Conservation (phyloP, 2,888 invertebrate genomes). For the Aphelenchoides bicaudatus region DNA sequence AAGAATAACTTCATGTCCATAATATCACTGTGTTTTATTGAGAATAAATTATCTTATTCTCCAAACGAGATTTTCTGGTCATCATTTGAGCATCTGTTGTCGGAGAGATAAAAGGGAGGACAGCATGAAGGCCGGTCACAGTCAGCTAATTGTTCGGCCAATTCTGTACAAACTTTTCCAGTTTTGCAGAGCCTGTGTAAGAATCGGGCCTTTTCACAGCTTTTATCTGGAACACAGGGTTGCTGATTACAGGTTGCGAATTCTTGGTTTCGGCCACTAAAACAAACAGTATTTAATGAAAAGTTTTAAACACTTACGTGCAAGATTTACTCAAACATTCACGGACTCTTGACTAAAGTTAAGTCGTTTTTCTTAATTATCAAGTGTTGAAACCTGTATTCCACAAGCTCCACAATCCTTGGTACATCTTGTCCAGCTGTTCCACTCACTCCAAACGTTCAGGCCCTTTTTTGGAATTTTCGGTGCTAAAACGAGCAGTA, state of each 20-base stretch:
- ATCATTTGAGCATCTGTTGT: conserved; percentile 43
- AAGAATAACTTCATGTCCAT: too few species aligned
- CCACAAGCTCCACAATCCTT: conserved; percentile 57
- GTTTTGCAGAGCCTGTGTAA: conserved; percentile 46
- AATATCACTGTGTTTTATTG: too few species aligned
- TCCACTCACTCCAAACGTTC: conserved; percentile 53
- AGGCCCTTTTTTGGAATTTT: not conserved
- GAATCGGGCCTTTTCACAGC: conserved; percentile 43
- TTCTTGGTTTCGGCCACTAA: conserved; percentile 53
- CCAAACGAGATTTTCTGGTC: conserved; percentile 18
- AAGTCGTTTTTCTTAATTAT: conserved; percentile 21
- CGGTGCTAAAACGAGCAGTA: not conserved
- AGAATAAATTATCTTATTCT: too few species aligned
- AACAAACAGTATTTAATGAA: conserved; percentile 7
- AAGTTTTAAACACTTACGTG: conserved; percentile 38
- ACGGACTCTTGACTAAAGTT: conserved; percentile 34
- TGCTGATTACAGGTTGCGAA: conserved; percentile 54
- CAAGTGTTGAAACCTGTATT: too few species aligned
- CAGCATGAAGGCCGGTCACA: conserved; percentile 55
- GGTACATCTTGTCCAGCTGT: conserved; percentile 52
- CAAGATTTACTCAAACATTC: conserved; percentile 47
- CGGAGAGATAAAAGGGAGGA: conserved; percentile 48
- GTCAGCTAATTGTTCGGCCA: conserved; percentile 34
- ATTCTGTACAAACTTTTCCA: conserved; percentile 10
- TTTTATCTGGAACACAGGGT: conserved; percentile 50